Evolutionary conservation across 2,113 vertebrate genomes (phyloP).

Genomic region (Heliornis fulica): DNA sequence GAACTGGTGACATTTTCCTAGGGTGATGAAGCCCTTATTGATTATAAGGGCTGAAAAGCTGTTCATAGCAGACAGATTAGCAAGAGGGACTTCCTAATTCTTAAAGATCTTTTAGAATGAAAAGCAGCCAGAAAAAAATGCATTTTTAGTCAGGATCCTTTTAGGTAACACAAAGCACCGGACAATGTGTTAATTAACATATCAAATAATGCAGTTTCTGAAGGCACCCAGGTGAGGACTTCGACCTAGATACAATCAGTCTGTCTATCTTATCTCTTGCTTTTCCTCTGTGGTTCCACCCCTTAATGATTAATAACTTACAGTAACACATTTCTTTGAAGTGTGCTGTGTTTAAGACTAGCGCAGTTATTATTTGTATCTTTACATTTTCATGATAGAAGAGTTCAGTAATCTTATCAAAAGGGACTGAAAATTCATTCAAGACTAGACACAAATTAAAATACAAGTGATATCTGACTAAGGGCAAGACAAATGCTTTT

Average conservation of each 20-base stretch:
- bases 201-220: background rate
- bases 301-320: background rate
- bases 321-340: background rate
- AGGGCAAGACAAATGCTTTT: background rate
- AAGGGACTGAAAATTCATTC: background rate
- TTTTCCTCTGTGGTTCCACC: background rate
- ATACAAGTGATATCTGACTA: background rate
- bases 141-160: background rate
- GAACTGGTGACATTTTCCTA: background rate
- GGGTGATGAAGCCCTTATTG: background rate
- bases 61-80: background rate
- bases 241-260: background rate
- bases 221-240: background rate
- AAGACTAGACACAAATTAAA: background rate
- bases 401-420: background rate
- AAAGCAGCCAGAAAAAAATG: background rate
- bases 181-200: background rate
- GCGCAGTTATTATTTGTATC: background rate
- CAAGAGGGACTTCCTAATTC: background rate
- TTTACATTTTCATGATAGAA: background rate
- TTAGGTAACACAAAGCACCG: background rate
- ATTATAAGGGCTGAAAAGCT: background rate
- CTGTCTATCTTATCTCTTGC: background rate
- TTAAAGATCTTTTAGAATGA: background rate
- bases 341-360: background rate